These are phyloP conservation scores for Ammodytes dubius DNA, from an alignment of 2,113 vertebrate species.

Conservation along the genomic window DNA sequence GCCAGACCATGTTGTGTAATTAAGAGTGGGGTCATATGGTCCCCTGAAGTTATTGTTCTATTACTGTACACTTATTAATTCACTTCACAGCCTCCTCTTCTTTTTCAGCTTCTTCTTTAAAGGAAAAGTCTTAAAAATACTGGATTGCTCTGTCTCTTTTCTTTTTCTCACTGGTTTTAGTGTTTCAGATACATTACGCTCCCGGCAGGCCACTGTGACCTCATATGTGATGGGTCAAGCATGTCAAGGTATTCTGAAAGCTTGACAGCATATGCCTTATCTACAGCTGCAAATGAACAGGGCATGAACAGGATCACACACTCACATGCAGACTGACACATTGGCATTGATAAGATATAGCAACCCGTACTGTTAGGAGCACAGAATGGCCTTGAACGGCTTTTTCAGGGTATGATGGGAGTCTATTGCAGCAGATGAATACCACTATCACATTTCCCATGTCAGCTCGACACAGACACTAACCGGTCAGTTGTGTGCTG, in stretches of 20 bases:
- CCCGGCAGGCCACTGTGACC: conserved; percentile 51
- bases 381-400: conserved; percentile 57
- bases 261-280: conserved; percentile 7
- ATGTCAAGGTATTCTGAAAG: conserved; percentile 50
- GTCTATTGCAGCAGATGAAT: conserved; percentile 61
- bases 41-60: conserved; percentile 2
- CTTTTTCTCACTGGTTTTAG: conserved; percentile 26
- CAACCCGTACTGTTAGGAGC: conserved; percentile 55
- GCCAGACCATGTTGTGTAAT: conserved; percentile 11
- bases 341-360: conserved; percentile 65
- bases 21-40: not conserved
- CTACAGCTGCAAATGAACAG: conserved; percentile 19
- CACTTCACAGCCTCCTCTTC: conserved; percentile 4
- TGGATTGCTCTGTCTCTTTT: conserved; percentile 9
- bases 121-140: conserved; percentile 34
- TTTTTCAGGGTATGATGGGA: conserved; percentile 47
- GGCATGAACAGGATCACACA: not conserved
- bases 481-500: conserved; percentile 40
- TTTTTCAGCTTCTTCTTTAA: conserved; percentile 23
- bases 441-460: conserved; percentile 61
- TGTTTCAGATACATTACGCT: conserved; percentile 30
- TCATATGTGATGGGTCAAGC: conserved; percentile 5
- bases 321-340: conserved; percentile 29
- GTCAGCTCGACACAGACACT: conserved; percentile 71
- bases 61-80: conserved; percentile 3